Percentiles rank a stretch among this genome's conserved stretches.
phyloP scores from a whole-genome alignment of 2,113 vertebrate species.

The Vulpes vulpes region DNA sequence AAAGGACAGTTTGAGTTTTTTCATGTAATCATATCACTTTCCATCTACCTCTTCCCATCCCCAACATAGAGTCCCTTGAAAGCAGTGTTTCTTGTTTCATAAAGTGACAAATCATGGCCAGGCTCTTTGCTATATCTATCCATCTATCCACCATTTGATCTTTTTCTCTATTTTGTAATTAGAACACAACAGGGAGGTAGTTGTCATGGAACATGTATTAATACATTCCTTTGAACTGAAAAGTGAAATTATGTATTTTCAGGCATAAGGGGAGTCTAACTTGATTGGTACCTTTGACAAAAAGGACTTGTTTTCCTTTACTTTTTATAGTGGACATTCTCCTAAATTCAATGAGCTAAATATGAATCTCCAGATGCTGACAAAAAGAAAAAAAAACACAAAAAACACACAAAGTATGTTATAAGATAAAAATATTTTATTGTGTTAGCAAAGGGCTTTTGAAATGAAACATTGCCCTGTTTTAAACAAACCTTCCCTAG shows the following conservation, averaged over 20 bases:
- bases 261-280: background rate
- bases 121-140: background rate
- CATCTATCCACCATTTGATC: background rate
- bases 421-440: background rate
- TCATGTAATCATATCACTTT: background rate
- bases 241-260: background rate
- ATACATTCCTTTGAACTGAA: background rate
- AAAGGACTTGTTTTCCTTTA: background rate
- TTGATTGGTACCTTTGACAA: background rate
- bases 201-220: background rate
- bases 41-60: background rate
- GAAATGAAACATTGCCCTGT: background rate
- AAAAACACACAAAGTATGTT: background rate
- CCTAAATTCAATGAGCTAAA: background rate
- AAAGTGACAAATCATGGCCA: background rate
- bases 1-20: background rate
- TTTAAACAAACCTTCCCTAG: slow-evolving; percentile 28
- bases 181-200: background rate
- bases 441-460: background rate
- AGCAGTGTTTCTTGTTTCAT: background rate
- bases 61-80: accelerated
- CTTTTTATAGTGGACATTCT: background rate
- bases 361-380: background rate
- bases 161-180: background rate
- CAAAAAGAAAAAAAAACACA: background rate